Evolutionary conservation across 2,797 vertebrate species (phyloP), one percentile per base, ranked within the genome.

Genomic region (Lithobates pipiens): DNA sequence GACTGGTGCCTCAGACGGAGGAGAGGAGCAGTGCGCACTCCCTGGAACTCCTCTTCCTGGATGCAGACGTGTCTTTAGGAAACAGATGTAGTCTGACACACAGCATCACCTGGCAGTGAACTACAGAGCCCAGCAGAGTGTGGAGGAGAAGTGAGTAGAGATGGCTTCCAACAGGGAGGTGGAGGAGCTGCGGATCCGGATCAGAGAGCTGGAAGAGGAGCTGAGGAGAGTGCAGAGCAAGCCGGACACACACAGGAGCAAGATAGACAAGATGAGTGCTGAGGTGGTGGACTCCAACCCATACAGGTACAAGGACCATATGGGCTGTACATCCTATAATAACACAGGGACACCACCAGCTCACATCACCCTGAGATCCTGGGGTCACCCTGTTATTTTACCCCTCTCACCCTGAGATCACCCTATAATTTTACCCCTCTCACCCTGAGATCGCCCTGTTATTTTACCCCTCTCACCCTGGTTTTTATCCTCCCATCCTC

Each of bases 211-310:
- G 90, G 97, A 99, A 90, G 95, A 94, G 57, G 96, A 97, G 76
- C 89, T 99, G 85, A 95, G 95, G 18, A 88, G 36, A 57, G 96
- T 96, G 89, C 95, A 90, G 80, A 93, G 93, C 82, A 94, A 93
- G 86, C 84, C 50, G 76, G 27, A 1, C 85, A 82, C 23, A 73
- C 80, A 42, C 68, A 75, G 97, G 91, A 88, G 92, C 9, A 97
- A 94, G 90, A 98, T 99, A 39, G 93, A 94, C 46, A 90, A 90
- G 83, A 99, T 99, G 98, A 99, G 98, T 90, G 73, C 96, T 0
- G 98, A 99, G 88, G 98, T 99, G 79, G 95, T 97, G 85, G 98
- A 99, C 89, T 97, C 97, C 5, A 99, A 99, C 79, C 98, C 98
- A 0, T 99, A 99, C 93, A 99, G 98, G 98, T 99, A 77, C 13